phyloP scores from a whole-genome alignment of 2,797 vertebrate species.

The Pagetopsis macropterus region DNA sequence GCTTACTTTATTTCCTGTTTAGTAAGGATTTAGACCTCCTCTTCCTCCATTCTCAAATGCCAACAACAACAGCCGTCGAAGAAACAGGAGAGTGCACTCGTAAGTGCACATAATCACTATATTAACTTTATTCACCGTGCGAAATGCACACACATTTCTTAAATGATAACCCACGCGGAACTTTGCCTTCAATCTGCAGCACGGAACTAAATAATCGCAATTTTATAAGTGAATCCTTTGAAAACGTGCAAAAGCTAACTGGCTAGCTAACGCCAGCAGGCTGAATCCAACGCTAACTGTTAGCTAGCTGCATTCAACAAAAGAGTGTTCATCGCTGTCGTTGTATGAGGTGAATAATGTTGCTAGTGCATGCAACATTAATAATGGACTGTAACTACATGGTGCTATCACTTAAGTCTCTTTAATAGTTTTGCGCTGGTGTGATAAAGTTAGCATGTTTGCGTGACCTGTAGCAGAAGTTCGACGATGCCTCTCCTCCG shows the following conservation, averaged over 20 bases:
- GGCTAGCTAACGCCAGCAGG: conserved; percentile 68
- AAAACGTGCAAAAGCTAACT: conserved; percentile 77
- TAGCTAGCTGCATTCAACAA: conserved; percentile 77
- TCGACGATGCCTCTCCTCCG: conserved; percentile 71
- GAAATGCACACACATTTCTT: conserved; percentile 11
- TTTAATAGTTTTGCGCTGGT: conserved; percentile 19
- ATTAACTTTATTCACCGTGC: conserved; percentile 21
- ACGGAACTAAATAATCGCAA: conserved; percentile 10
- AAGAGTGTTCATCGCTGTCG: conserved; percentile 56
- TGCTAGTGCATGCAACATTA: neutral
- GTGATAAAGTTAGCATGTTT: conserved; percentile 61
- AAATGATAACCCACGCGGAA: neutral
- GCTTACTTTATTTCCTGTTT: conserved; percentile 85
- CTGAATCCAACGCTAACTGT: conserved; percentile 55
- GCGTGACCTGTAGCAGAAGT: conserved; percentile 81
- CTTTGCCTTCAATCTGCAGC: conserved; percentile 21
- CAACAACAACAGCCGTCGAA: conserved; percentile 87
- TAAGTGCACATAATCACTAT: conserved; percentile 79
- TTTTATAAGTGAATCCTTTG: conserved; percentile 42
- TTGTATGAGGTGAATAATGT: neutral
- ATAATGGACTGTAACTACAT: neutral
- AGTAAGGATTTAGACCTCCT: conserved; percentile 86
- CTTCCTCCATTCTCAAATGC: conserved; percentile 87
- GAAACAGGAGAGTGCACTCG: conserved; percentile 80
- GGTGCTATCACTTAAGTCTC: neutral